Evolutionary conservation across 2,113 vertebrate genomes (phyloP).

Genomic region (Apteryx owenii): DNA sequence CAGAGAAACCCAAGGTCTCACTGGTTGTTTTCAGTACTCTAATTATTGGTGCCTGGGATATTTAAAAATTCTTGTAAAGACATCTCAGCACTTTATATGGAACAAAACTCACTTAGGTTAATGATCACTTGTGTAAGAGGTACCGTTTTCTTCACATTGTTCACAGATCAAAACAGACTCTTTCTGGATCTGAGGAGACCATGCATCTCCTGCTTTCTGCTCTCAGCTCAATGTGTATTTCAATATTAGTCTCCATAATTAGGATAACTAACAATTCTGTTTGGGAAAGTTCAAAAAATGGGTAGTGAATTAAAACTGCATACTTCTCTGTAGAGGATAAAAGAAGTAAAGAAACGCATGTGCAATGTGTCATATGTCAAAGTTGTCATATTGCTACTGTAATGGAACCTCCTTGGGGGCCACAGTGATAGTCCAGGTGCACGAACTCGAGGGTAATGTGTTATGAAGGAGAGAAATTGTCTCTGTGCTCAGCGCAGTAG

Average conservation of each 20-base stretch:
- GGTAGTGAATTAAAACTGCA: background rate
- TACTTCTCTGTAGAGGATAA: background rate
- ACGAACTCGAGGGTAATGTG: background rate
- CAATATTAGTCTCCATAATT: background rate
- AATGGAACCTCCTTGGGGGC: background rate
- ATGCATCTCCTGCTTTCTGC: background rate
- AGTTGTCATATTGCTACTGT: background rate
- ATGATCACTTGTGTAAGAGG: background rate
- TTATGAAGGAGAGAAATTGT: background rate
- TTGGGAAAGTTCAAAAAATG: background rate
- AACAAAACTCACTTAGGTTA: background rate
- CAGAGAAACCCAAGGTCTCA: background rate
- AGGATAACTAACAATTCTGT: background rate
- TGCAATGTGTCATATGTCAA: background rate
- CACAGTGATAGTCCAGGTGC: background rate
- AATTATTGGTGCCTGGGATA: background rate
- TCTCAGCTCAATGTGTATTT: background rate
- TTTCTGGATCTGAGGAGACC: background rate
- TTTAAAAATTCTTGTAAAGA: background rate
- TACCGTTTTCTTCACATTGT: background rate
- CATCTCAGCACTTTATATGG: background rate
- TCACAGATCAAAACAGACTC: background rate
- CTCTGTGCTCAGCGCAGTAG: background rate
- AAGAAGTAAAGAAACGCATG: background rate
- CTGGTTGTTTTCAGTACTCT: background rate